Conservation (phyloP, 2,888 invertebrate species). For the Eupithecia pulchellata region DNA sequence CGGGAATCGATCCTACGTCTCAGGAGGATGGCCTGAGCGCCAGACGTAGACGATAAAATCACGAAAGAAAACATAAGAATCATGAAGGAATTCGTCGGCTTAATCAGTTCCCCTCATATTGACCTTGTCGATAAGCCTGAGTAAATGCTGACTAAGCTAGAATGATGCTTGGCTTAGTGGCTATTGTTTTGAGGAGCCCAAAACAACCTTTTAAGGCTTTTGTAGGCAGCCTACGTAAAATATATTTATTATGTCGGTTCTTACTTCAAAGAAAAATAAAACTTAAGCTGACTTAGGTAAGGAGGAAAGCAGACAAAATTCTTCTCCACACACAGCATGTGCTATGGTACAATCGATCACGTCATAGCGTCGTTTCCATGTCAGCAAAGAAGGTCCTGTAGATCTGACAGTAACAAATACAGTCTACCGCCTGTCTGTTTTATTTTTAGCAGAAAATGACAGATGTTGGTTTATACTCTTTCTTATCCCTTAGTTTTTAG, state of each 20-base stretch:
- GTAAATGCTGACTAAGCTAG: not conserved
- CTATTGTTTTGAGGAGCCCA: not conserved
- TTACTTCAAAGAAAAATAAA: no score
- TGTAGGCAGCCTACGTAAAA: no score
- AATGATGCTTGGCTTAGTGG: not conserved
- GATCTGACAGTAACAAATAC: no score
- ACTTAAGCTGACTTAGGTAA: no score
- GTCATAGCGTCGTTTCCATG: no score
- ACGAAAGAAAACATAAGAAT: slow-evolving; percentile 2
- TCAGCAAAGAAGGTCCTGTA: no score
- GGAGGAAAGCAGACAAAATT: no score
- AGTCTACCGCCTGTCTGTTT: not conserved
- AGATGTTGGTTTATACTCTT: no score
- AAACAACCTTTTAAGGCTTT: not conserved
- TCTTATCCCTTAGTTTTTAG: no score
- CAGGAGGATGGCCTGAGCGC: not conserved
- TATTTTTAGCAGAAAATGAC: not conserved
- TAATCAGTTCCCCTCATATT: not conserved
- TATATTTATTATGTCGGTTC: no score
- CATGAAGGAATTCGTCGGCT: not conserved
- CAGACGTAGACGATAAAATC: not conserved
- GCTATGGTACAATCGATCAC: no score
- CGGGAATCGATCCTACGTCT: not conserved
- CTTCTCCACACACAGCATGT: no score
- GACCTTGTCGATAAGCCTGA: not conserved